phyloP scores from a whole-genome alignment of 2,888 invertebrate species.

The Ligdia adustata region DNA sequence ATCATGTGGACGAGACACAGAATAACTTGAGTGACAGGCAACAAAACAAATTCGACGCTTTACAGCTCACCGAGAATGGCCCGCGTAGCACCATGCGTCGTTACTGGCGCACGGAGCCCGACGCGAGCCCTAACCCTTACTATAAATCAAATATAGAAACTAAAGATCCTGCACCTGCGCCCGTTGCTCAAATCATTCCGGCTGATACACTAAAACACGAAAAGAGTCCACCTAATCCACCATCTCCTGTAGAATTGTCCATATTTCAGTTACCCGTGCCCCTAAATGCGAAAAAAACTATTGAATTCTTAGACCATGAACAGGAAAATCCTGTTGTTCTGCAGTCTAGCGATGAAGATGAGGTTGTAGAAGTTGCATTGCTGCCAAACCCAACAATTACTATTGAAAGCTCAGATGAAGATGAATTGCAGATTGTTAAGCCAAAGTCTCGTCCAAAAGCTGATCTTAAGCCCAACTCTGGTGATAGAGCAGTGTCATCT shows the following conservation, averaged over 20 bases:
- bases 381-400: constrained; percentile 77
- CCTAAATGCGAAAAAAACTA: constrained; percentile 55
- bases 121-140: constrained; percentile 48
- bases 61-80: constrained; percentile 50
- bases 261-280: constrained; percentile 64
- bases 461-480: constrained; percentile 35
- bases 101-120: constrained; percentile 68
- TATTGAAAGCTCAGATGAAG: constrained; percentile 79
- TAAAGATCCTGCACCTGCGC: constrained; percentile 13
- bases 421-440: constrained; percentile 56
- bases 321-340: constrained; percentile 51
- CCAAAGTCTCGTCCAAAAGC: constrained; percentile 37
- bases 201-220: constrained; percentile 57
- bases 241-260: constrained; percentile 53
- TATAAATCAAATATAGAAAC: constrained; percentile 52
- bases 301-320: constrained; percentile 68
- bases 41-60: constrained; percentile 43
- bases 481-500: constrained; percentile 59
- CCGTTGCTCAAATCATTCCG: constrained; percentile 22
- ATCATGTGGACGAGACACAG: constrained; percentile 72
- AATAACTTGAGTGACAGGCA: constrained; percentile 49
- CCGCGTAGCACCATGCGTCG: constrained; percentile 65
- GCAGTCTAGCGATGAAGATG: constrained; percentile 77
- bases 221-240: constrained; percentile 40
- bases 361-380: constrained; percentile 74